A percentile compares a stretch with the other conserved stretches of the same genome.
Conservation (phyloP, 2,113 vertebrate genomes). For the Trochalopteron elliotii region DNA sequence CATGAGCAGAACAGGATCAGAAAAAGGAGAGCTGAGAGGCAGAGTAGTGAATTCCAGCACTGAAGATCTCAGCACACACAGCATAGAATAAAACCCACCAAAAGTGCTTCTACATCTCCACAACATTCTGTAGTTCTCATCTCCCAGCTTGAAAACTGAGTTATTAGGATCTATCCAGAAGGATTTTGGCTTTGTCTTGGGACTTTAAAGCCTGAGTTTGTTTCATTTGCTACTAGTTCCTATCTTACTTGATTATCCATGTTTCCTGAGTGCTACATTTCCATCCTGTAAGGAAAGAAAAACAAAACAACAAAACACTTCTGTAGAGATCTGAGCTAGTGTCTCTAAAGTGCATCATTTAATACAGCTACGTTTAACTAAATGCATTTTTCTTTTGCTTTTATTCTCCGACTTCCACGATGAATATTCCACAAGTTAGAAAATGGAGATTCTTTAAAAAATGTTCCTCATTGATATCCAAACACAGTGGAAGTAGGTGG, state of each 20-base stretch:
- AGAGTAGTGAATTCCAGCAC: neutral
- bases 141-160: neutral
- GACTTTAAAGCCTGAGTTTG: neutral
- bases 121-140: neutral
- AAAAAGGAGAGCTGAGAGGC: neutral
- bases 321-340: neutral
- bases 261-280: constrained; percentile 7
- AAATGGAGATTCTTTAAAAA: neutral
- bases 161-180: neutral
- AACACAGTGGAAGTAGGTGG: rapidly evolving
- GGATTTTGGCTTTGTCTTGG: neutral
- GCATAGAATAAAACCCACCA: neutral
- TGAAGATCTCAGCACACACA: neutral
- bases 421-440: neutral
- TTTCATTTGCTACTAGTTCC: neutral
- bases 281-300: neutral
- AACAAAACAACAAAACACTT: neutral
- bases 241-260: neutral
- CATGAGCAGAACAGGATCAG: neutral
- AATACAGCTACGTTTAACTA: neutral
- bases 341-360: neutral
- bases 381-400: neutral
- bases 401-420: neutral
- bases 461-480: neutral
- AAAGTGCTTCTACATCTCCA: neutral